Evolutionary conservation across 2,113 vertebrate species (phyloP), one percentile per base, ranked within the genome.

Genomic region (Brachyhypopomus gauderio): DNA sequence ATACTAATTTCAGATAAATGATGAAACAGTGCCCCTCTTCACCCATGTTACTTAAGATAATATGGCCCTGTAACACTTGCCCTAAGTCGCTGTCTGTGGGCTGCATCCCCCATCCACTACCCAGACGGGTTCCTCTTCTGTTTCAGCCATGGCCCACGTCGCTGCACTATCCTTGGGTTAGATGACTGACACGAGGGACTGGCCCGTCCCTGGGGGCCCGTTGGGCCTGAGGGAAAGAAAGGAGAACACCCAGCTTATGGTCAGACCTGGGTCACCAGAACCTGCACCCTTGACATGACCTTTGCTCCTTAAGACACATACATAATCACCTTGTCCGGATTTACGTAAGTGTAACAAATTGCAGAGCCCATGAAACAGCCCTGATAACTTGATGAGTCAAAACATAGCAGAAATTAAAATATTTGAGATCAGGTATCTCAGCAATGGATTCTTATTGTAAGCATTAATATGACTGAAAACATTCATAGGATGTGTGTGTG

Each of bases 141-240:
- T 85, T 87, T 84, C 77, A 76, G 38, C 52, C 71, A 67, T 34
- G 41, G 83, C 69, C 79, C 3, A 75, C 84, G 79, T 82, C 73
- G 85, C 75, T 74, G 69, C 69, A 60, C 84, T 82, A 79, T 78
- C 63, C 11, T n/a, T 0, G 72, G 72, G 74, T 59, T 52, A 72
- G 86, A 82, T 90, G 90, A 92, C 84, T 88, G 91, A 92, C 89
- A 71, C 74, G 76, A 85, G 81, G 79, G 89, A 78, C 88, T 90
- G 91, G 86, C n/a, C 20, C 76, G 75, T 87, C 88, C 79, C 70
- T 36, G 3, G 88, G 87, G 85, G 77, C 86, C 83, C 45, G 74
- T 85, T 87, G 76, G 76, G 79, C 78, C 78, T 79, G 25, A 52
- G 80, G 83, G 86, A 84, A 86, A 88, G 86, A 90, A 88, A 87